phyloP scores from a whole-genome alignment of 2,113 vertebrate species.

The Strix aluco region DNA sequence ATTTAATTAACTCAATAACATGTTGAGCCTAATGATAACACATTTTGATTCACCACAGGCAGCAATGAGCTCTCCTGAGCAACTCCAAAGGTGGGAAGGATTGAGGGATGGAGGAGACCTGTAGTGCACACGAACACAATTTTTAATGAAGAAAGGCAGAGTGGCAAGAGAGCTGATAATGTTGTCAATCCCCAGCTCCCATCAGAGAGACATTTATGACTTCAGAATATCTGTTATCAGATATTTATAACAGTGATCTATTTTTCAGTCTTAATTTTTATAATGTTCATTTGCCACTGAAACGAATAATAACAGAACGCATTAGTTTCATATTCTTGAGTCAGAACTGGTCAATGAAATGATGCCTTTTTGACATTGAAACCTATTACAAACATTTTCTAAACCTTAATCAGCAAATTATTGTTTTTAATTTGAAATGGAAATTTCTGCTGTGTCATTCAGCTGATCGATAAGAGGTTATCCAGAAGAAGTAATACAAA shows the following conservation, averaged over 20 bases:
- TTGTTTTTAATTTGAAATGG: conserved; percentile 28
- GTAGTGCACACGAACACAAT: not conserved
- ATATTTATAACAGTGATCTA: not conserved
- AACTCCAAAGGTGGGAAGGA: conserved; percentile 2
- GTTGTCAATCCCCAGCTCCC: not conserved
- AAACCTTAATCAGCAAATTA: conserved; percentile 15
- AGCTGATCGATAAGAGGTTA: not conserved
- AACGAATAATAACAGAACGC: not conserved
- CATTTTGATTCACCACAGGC: conserved; percentile 57
- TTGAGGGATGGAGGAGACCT: not conserved
- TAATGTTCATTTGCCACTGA: not conserved
- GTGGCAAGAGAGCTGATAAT: not conserved
- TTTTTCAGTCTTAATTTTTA: not conserved
- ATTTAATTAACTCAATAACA: conserved; percentile 79
- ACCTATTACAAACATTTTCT: not conserved
- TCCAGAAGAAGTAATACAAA: not conserved
- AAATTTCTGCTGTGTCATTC: conserved; percentile 39
- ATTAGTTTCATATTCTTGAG: not conserved
- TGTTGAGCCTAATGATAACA: conserved; percentile 71
- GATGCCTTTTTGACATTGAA: not conserved
- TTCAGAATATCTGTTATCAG: not conserved
- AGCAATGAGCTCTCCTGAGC: conserved; percentile 50
- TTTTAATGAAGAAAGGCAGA: not conserved
- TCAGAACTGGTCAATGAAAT: not conserved
- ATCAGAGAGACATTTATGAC: not conserved